These are phyloP conservation scores for Lepilemur ruficaudatus DNA, from an alignment of 2,797 vertebrate genomes.

Conservation along the genomic window DNA sequence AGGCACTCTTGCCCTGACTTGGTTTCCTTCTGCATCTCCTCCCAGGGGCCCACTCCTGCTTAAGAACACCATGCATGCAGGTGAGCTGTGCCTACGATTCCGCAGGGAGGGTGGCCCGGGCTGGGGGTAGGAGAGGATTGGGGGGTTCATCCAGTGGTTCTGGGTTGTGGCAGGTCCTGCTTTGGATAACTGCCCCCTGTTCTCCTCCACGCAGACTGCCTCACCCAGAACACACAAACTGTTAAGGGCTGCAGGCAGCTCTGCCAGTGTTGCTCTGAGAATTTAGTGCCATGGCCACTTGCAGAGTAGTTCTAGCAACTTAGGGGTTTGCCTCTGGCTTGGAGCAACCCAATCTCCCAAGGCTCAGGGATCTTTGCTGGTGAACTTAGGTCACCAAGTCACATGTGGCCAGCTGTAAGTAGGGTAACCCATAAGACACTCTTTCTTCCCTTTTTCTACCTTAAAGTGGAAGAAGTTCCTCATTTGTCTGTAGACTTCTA, in stretches of 20 bases:
- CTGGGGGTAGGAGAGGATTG: accelerated
- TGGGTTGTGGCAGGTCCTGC: background rate
- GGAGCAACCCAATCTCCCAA: background rate
- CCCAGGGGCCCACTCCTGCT: slow-evolving; percentile 56
- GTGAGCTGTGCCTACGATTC: background rate
- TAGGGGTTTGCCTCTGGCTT: background rate
- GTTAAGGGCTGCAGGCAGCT: background rate
- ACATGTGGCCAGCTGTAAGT: background rate
- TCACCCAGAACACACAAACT: background rate
- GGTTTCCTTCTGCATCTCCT: background rate
- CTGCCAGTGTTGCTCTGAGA: background rate
- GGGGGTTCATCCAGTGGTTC: background rate
- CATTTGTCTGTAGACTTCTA: background rate
- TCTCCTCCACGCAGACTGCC: background rate
- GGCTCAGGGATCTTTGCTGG: background rate
- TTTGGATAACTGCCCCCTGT: background rate
- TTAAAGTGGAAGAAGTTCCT: background rate
- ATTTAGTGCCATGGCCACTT: background rate
- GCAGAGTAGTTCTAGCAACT: background rate
- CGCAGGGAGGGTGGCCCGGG: background rate
- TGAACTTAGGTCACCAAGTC: background rate
- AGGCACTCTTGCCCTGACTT: background rate
- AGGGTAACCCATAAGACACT: background rate
- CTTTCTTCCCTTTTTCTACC: background rate
- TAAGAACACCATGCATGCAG: slow-evolving; percentile 69